Evolutionary conservation across 2,888 invertebrate genomes (phyloP), one percentile per base, ranked within the genome.

Genomic region (Teleiodes luculella): DNA sequence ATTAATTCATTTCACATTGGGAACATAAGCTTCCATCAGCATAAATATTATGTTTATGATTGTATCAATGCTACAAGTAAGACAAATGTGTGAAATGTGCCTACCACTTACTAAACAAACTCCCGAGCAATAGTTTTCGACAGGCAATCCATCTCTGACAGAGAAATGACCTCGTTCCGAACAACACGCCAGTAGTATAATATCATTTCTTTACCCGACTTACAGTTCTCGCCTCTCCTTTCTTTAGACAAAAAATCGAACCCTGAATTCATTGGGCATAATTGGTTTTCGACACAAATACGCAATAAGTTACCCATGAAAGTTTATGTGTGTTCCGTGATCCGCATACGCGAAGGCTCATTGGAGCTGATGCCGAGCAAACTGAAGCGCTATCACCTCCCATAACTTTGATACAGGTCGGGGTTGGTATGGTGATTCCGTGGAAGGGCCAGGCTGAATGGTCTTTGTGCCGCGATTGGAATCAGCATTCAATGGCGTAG

Each of bases 241-340:
- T 53, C 46, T 53, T 10, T 47, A 65, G 57, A 65, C 63, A 64
- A 74, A 72, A 24, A 67, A 74, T 43, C 64, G 69, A 68, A 70
- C 66, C 61, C 67, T 63, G 66, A 74, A 70, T 72, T 68, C 67
- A 61, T 62, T 66, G 24, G 24, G 24, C 24, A 72, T 80, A 80
- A 80, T 80, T 80, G 80, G 75, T 78, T 80, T 76, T 77, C 78
- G 73, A 78, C 76, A 80, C 79, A 80, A 78, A 80, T 43, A 43
- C 43, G 43, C 43, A 43, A 43, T 80, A 80, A 78, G 73, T 78
- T 78, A 76, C 70, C 76, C 79, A 74, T 78, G 78, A 76, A 78
- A 76, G 65, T 80, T 80, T 80, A 80, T 78, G 78, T 58, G 65
- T 52, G 61, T 47, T 66, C 57, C 79, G 78, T 80, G 80, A 74